Percentiles rank a stretch among this genome's conserved stretches.
Evolutionary conservation across 2,888 invertebrate genomes (phyloP).

Genomic region (Nasonovia ribisnigri): DNA sequence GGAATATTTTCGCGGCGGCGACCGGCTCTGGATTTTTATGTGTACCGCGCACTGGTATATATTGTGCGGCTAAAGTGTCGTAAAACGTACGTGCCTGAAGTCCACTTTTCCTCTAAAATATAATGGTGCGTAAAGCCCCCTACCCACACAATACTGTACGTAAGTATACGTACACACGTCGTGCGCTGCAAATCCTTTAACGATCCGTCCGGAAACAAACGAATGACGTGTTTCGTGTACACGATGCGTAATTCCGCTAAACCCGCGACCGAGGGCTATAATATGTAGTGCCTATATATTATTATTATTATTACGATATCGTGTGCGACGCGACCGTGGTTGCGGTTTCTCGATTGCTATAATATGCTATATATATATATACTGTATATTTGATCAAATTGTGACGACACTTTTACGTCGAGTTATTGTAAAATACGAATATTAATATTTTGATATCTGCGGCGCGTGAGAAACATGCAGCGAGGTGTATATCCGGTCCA

Average conservation of each 20-base stretch:
- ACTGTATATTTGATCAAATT: neutral
- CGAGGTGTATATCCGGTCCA: neutral
- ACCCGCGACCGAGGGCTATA: neutral
- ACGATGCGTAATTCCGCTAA: conserved; percentile 3
- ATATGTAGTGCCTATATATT: neutral
- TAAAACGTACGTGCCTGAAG: conserved; percentile 51
- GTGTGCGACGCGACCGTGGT: neutral
- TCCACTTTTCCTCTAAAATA: conserved; percentile 27
- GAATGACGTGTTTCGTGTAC: conserved; percentile 38
- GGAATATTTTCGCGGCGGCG: neutral
- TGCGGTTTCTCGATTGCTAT: neutral
- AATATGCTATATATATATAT: too few species aligned
- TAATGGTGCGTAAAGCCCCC: neutral
- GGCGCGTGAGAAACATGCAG: neutral
- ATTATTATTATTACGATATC: conserved; percentile 5
- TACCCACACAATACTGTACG: neutral
- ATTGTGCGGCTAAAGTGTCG: neutral
- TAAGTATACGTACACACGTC: neutral
- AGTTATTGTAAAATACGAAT: neutral
- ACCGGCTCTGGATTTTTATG: neutral
- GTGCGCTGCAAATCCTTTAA: conserved; percentile 36
- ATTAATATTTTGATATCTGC: neutral
- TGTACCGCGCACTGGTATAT: neutral
- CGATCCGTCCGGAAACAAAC: conserved; percentile 46
- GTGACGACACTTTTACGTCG: neutral